Evolutionary conservation across 2,888 invertebrate species (phyloP), one percentile per base, ranked within the genome.

Genomic region (Noctua comes): DNA sequence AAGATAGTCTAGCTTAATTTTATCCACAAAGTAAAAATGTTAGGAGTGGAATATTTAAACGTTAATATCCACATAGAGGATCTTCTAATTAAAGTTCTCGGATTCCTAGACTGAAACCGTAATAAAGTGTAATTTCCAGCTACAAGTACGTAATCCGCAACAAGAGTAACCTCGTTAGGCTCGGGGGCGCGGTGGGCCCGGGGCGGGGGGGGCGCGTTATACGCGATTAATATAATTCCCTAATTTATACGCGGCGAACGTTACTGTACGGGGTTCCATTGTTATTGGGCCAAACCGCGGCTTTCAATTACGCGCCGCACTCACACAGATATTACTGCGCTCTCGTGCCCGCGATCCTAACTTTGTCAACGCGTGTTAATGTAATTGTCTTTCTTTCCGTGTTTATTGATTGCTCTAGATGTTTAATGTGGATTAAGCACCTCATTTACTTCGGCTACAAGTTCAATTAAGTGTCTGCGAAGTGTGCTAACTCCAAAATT

Each of bases 191-290:
- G 84, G 85, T 81, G 68, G 16, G 65, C 81, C 66, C 40, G 43
- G 51, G 74, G 72, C 48, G 40, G 36, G 24, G 48, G 82, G 64
- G 66, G 68, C 87, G 90, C 88, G 89, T 93, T 93, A 94, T 92
- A 93, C 91, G 88, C 92, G 93, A 95, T 95, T 96, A 95, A 95
- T 95, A 94, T 95, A 95, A 96, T 95, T 93, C 95, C 92, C 92
- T 94, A 95, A 95, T 95, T 95, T 95, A 95, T 95, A 95, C 92
- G 91, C 94, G 92, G 90, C 89, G 89, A 92, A 91, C 92, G 92
- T 91, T 90, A 90, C 88, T 88, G 87, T 80, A 83, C 88, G 85
- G 79, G 87, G 81, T 87, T 84, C 90, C 85, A 91, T 91, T 93
- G 93, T 94, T 95, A 93, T 94, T 93, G 94, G 92, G 90, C 91